Percentiles rank a stretch among this genome's conserved stretches.
phyloP scores from a whole-genome alignment of 2,888 invertebrate genomes.

The Colletes collaris region DNA sequence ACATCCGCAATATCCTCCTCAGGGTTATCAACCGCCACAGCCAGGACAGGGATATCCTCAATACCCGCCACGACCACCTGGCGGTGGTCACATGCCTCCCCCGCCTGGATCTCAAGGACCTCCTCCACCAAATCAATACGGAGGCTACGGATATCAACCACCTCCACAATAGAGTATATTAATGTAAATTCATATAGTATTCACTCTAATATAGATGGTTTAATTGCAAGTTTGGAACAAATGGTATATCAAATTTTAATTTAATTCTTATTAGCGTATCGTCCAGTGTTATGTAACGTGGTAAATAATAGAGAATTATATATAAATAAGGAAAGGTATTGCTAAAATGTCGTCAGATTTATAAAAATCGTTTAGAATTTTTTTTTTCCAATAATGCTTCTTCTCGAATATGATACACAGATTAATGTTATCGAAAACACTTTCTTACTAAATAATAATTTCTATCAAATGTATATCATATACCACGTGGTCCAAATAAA shows the following conservation, averaged over 20 bases:
- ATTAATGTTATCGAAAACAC: conserved; percentile 14
- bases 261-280: conserved; percentile 52
- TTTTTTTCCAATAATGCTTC: conserved; percentile 1
- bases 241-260: conserved; percentile 48
- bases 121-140: conserved; percentile 89
- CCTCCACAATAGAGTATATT: conserved; percentile 86
- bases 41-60: conserved; percentile 88
- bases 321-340: conserved; percentile 49
- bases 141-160: conserved; percentile 91
- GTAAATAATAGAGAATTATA: conserved; percentile 45
- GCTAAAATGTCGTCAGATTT: conserved; percentile 20
- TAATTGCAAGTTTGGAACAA: conserved; percentile 37
- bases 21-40: conserved; percentile 86
- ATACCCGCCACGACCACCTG: conserved; percentile 86
- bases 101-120: conserved; percentile 88
- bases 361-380: conserved; percentile 16
- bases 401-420: background rate
- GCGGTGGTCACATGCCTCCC: conserved; percentile 85
- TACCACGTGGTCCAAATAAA: background rate
- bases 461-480: conserved; percentile 9
- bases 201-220: conserved; percentile 49
- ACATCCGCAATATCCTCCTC: conserved; percentile 86
- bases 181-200: conserved; percentile 52
- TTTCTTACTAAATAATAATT: conserved; percentile 8
- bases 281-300: conserved; percentile 54